These are phyloP conservation scores for Gari tellinella DNA, from an alignment of 2,888 invertebrate genomes.

Conservation along the genomic window DNA sequence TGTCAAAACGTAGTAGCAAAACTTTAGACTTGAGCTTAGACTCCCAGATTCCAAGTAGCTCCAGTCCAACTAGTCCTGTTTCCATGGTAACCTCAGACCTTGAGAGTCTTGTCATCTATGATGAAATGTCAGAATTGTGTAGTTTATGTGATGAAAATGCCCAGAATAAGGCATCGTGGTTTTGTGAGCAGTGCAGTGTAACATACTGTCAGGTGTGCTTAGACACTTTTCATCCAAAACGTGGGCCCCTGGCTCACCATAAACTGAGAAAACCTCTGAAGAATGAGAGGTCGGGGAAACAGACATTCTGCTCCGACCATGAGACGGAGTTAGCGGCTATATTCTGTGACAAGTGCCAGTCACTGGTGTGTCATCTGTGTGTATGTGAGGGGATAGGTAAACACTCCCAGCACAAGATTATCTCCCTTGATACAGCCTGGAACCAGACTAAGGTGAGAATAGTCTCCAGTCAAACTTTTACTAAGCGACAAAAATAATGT, in stretches of 20 bases:
- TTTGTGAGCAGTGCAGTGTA: conserved; percentile 80
- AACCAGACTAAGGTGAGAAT: conserved; percentile 74
- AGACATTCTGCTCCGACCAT: conserved; percentile 76
- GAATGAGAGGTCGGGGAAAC: conserved; percentile 54
- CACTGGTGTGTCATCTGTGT: conserved; percentile 80
- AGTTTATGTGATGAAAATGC: conserved; percentile 76
- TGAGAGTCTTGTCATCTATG: conserved; percentile 39
- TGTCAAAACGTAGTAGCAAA: conserved; percentile 62
- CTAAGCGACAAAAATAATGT: too few species aligned
- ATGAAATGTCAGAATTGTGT: conserved; percentile 62
- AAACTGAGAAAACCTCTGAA: conserved; percentile 63
- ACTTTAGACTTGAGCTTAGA: conserved; percentile 67
- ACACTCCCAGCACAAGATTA: conserved; percentile 79
- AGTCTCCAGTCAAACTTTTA: too few species aligned
- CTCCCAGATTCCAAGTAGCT: conserved; percentile 17
- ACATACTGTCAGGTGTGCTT: conserved; percentile 79
- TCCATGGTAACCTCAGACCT: conserved; percentile 10
- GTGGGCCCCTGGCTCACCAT: conserved; percentile 76
- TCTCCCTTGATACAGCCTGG: conserved; percentile 78
- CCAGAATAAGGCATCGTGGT: conserved; percentile 73
- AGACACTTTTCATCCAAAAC: conserved; percentile 76
- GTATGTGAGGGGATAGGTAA: conserved; percentile 81
- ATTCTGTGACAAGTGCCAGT: conserved; percentile 79
- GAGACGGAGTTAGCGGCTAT: conserved; percentile 73
- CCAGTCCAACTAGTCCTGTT: conserved; percentile 19